Percentiles rank a stretch among this genome's conserved stretches.
Conservation (phyloP, 2,888 invertebrate genomes). For the Apotomis betuletana region DNA sequence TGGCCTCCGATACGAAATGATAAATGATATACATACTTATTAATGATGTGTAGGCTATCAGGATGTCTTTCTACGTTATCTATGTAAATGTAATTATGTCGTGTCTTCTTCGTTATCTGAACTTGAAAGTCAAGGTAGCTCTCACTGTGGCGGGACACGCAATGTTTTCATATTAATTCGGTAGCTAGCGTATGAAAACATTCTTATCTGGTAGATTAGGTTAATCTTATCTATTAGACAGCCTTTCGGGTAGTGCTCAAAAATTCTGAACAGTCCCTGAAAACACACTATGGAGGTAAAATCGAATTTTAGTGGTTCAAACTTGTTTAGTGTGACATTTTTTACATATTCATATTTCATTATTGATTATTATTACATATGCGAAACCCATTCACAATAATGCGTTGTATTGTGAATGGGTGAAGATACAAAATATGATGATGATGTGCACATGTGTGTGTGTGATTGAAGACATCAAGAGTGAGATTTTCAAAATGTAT, state of each 20-base stretch:
- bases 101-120: constrained; percentile 21
- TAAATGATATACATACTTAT: no score
- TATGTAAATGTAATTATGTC: constrained; percentile 1
- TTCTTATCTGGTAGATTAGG: constrained; percentile 48
- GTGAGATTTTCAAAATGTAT: not conserved
- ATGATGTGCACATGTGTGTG: no score
- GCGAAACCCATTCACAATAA: no score
- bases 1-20: no score
- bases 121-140: constrained; percentile 28
- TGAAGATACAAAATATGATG: not conserved
- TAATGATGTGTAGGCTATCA: not conserved
- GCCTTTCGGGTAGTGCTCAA: not conserved
- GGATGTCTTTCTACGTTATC: not conserved
- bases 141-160: constrained; percentile 6
- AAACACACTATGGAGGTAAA: constrained; percentile 50
- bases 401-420: not conserved
- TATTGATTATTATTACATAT: not conserved
- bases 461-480: no score
- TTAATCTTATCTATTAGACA: constrained; percentile 33
- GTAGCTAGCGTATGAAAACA: constrained; percentile 12
- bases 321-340: not conserved
- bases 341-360: no score
- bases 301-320: not conserved
- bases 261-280: constrained; percentile 44
- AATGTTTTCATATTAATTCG: constrained; percentile 19